A percentile compares a stretch with the other conserved stretches of the same genome.
Conservation (phyloP, 2,797 vertebrate genomes). For the Phaenicophaeus curvirostris region DNA sequence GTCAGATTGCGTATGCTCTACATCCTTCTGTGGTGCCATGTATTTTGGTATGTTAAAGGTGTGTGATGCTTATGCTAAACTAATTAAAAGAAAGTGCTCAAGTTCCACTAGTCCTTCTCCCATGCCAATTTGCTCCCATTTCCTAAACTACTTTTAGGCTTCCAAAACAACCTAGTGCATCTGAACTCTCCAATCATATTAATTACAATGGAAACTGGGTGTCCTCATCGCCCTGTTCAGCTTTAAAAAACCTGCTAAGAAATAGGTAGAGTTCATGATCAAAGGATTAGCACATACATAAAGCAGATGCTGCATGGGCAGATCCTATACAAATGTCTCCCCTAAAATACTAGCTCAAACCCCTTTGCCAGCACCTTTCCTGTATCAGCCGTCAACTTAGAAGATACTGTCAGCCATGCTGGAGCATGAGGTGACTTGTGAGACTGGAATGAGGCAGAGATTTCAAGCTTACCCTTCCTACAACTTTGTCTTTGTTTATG, state of each 20-base stretch:
- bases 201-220: neutral
- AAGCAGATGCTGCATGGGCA: neutral
- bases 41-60: neutral
- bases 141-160: neutral
- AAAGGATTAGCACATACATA: neutral
- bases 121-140: neutral
- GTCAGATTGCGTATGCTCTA: neutral
- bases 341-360: neutral
- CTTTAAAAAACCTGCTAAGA: neutral
- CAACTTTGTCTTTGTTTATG: neutral
- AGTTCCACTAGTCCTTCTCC: neutral
- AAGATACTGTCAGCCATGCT: neutral
- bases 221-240: neutral
- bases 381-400: neutral
- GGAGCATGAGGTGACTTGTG: neutral
- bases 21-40: neutral
- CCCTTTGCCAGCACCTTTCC: neutral
- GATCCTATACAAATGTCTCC: neutral
- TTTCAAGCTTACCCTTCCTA: neutral
- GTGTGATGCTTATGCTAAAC: neutral
- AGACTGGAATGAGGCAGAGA: neutral
- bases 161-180: neutral
- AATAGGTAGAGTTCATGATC: neutral
- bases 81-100: neutral
- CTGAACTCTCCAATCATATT: neutral